A percentile compares a stretch with the other conserved stretches of the same genome.
These are phyloP conservation scores for Dasyornis broadbenti DNA, from an alignment of 2,113 vertebrate species.

Conservation along the genomic window DNA sequence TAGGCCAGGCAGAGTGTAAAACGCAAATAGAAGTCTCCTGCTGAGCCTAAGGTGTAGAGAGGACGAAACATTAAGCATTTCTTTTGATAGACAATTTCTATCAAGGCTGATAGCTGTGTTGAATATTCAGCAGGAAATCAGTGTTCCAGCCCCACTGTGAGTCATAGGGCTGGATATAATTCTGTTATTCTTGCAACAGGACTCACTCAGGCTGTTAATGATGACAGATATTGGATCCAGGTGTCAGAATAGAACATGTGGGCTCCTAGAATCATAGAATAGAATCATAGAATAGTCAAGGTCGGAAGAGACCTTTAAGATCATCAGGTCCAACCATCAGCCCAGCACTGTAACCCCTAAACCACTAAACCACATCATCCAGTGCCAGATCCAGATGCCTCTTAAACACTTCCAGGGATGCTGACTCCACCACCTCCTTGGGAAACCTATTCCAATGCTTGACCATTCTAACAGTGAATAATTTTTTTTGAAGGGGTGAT, in stretches of 20 bases:
- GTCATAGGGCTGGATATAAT: neutral
- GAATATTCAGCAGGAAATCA: neutral
- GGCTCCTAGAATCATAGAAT: neutral
- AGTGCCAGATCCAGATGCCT: neutral
- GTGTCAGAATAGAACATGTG: neutral
- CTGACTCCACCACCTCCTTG: neutral
- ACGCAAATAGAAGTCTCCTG: neutral
- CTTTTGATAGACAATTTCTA: neutral
- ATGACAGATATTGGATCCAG: neutral
- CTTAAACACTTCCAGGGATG: neutral
- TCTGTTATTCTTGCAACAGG: neutral
- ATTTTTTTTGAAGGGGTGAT: neutral
- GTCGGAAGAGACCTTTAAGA: neutral
- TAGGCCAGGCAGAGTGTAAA: neutral
- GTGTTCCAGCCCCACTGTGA: neutral
- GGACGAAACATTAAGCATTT: neutral
- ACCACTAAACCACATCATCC: neutral
- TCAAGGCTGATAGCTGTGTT: neutral
- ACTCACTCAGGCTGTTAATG: neutral
- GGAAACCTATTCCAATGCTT: neutral
- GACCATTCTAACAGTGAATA: neutral
- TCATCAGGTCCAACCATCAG: neutral
- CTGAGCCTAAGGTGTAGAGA: neutral
- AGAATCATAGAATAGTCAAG: neutral
- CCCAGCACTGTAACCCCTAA: neutral